Conservation (phyloP, 2,888 invertebrate species). For the Sabellastarte sp. region DNA sequence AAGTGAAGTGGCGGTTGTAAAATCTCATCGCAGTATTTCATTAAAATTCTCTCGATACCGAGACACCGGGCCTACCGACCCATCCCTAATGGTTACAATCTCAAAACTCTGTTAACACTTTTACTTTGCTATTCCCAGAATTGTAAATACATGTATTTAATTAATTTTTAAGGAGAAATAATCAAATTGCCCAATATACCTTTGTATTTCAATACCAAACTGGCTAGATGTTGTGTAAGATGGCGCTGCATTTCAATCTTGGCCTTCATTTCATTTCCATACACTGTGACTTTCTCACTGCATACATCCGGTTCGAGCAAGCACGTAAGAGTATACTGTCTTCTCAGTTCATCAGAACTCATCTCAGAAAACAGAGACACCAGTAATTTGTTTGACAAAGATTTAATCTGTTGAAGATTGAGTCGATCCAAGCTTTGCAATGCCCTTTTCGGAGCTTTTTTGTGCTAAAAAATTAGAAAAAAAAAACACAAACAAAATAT, state of each 20-base stretch:
- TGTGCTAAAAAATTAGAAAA: background rate
- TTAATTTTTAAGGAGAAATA: no score
- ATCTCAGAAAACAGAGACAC: slow-evolving; percentile 62
- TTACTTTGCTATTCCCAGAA: no score
- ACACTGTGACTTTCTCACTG: slow-evolving; percentile 62
- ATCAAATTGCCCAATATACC: no score
- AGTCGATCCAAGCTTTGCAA: slow-evolving; percentile 34
- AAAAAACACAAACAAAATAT: background rate
- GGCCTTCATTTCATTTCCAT: slow-evolving; percentile 65
- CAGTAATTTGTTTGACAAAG: slow-evolving; percentile 62
- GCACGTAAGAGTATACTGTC: slow-evolving; percentile 64
- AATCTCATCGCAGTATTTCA: no score
- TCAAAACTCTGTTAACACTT: no score
- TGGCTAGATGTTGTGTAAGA: slow-evolving; percentile 62
- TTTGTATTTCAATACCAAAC: no score
- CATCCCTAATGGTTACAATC: no score
- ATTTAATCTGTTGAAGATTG: slow-evolving; percentile 48
- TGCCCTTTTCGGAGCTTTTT: slow-evolving; percentile 1
- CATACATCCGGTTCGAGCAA: slow-evolving; percentile 62
- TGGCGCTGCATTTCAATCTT: slow-evolving; percentile 63
- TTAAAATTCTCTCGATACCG: no score
- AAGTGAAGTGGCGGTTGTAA: no score
- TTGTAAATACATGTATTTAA: no score
- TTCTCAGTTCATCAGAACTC: slow-evolving; percentile 63
- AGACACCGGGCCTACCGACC: no score